Base-by-base conservation (phyloP, 2,888 invertebrate genomes). In the Nomada hirtipes region DNA sequence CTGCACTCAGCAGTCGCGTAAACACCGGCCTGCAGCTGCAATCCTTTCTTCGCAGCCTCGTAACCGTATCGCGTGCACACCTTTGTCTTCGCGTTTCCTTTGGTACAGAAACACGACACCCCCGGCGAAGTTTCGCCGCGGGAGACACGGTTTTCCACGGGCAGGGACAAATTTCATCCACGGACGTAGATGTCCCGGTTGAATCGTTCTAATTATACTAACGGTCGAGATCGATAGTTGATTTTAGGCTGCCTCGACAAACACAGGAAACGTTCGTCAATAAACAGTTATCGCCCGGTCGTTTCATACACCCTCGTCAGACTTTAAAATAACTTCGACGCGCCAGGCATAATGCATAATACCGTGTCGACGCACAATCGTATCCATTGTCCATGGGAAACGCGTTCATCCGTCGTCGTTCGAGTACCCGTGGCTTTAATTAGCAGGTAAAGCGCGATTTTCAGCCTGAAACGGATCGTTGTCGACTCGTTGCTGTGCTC, bases 1-100 rank as follows among this genome's bases (percentile, higher is more conserved):
- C 88, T 84, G 88, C 83, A 85, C 88, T 90, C 88, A 89, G 86
- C 78, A 79, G 76, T 69, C 73, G 63, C 76, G 73, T 86, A 88
- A 88, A 88, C 82, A 85, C 77, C 47, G 47, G 55, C 26, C 11
- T 55, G 84, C 84, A 88, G 86, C 88, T 85, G 88, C 86, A 73
- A 84, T 84, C 84, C 84, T 87, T 85, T 86, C 82, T 70, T 79
- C 79, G 82, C 81, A 81, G 60, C 80, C 57, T 85, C 84, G 74
- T 77, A 86, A 86, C 79, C 65, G 73, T 74, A 84, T 70, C 86
- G 59, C 47, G 55, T 47, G 52, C 26, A 69, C 76, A 64, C 64
- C 70, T 69, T 70, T 44, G 29, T 61, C 42, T 23, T 11, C 23
- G 0, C 26, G 36, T 18, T 23, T 67, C 23, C 0, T 44, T 26